Base-by-base conservation (phyloP, 2,113 vertebrate species). In the Chauna torquata region DNA sequence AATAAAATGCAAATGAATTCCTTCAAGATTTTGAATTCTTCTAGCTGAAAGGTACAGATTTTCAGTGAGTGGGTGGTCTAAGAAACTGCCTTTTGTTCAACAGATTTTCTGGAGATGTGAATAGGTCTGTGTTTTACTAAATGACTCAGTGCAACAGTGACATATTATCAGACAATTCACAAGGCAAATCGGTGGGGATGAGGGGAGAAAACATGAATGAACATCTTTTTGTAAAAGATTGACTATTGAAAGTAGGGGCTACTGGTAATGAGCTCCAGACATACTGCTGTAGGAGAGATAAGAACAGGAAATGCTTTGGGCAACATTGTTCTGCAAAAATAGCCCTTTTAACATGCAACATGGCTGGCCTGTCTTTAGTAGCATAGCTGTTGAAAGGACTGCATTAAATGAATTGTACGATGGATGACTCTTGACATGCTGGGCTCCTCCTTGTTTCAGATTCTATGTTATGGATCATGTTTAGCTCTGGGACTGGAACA, bases 301-400 rank as follows among this genome's bases (percentile, higher is more conserved):
- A 96, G 94, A 89, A 68, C 88, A 95, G 95, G 94, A 97, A 96
- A 86, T 69, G 95, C 97, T 97, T 95, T 96, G 90, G 83, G 93
- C 94, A 95, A 95, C 83, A 61, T 65, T 87, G 82, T 87, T 90
- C 68, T 90, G 55, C 71, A 86, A 90, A 95, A 97, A 96, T 88
- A 93, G 93, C 27, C 81, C 79, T 71, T 96, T 96, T 65, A 82
- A 95, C 94, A 89, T 28, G 64, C 50, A 92, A 70, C 68, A 88
- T 93, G 93, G 76, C 59, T 88, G 74, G 89, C 44, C 81, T 92
- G 88, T 58, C 90, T 96, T 85, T 85, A 80, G 81, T 78, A 93
- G 86, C 55, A 61, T 72, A 91, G 49, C 68, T 95, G 94, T 76
- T 95, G 93, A 95, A 94, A 95, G 86, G 62, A 76, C 74, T 90